Conservation (phyloP, 2,113 vertebrate species). For the Circaetus gallicus region DNA sequence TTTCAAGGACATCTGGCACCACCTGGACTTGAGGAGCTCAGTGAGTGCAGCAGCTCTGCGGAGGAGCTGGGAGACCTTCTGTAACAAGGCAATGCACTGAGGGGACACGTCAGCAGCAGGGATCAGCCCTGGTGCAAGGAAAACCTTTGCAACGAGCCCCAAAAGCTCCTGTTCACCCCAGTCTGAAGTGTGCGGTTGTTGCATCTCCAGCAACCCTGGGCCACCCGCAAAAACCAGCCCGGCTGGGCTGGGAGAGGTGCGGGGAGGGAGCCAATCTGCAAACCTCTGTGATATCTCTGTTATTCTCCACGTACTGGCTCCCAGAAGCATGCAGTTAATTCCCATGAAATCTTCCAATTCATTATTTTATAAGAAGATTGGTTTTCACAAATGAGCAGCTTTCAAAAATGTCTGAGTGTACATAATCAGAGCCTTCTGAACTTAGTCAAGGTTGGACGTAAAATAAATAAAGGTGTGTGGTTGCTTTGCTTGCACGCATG, state of each 20-base stretch:
- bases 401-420: not conserved
- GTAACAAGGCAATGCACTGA: fast-evolving
- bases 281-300: not conserved
- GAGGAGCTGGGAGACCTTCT: not conserved
- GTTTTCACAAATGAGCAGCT: not conserved
- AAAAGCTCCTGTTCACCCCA: not conserved
- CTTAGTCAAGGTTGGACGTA: fast-evolving
- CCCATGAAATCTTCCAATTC: not conserved
- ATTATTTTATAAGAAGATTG: not conserved
- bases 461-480: not conserved
- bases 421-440: not conserved
- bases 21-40: not conserved
- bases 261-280: fast-evolving
- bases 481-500: not conserved
- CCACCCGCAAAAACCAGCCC: not conserved
- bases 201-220: not conserved
- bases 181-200: fast-evolving
- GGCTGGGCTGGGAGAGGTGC: fast-evolving
- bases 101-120: not conserved
- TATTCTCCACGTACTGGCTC: fast-evolving
- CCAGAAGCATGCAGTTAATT: not conserved
- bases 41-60: fast-evolving
- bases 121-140: not conserved
- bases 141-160: not conserved
- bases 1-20: not conserved